Percentiles rank a stretch among this genome's conserved stretches.
Conservation (phyloP, 2,797 vertebrate genomes). For the Myoxocephalus aenaeus region DNA sequence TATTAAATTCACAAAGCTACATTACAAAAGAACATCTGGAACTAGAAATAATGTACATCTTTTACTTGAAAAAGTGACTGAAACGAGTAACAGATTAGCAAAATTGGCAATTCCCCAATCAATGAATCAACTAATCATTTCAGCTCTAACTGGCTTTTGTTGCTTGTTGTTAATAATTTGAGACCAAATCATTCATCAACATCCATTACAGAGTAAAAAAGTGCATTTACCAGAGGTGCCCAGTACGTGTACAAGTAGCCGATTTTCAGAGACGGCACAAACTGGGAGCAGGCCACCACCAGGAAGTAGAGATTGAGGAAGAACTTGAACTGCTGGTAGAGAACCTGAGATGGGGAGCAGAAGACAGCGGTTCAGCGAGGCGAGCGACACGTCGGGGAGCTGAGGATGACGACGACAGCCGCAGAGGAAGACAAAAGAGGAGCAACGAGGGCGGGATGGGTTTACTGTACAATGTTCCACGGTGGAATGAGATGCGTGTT, state of each 20-base stretch:
- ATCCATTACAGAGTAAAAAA: not conserved
- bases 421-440: slow-evolving; percentile 39
- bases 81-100: not conserved
- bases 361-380: slow-evolving; percentile 34
- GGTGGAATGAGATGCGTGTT: slow-evolving; percentile 46
- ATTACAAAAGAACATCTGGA: not conserved
- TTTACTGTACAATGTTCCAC: slow-evolving; percentile 43
- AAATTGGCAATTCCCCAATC: not conserved
- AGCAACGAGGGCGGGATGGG: slow-evolving; percentile 34
- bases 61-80: not conserved
- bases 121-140: not conserved
- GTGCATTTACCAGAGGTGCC: slow-evolving; percentile 94
- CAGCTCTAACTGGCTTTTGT: not conserved
- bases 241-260: slow-evolving; percentile 99
- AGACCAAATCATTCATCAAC: not conserved
- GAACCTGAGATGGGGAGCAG: slow-evolving; percentile 87
- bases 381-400: slow-evolving; percentile 7
- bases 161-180: not conserved
- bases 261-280: slow-evolving; percentile 95
- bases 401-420: slow-evolving; percentile 46
- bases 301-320: slow-evolving; percentile 99
- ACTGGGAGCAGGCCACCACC: slow-evolving; percentile 97
- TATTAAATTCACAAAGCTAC: not conserved
- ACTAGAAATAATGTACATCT: not conserved
- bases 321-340: slow-evolving; percentile 99